phyloP scores from a whole-genome alignment of 2,888 invertebrate species.

The Metellina segmentata region DNA sequence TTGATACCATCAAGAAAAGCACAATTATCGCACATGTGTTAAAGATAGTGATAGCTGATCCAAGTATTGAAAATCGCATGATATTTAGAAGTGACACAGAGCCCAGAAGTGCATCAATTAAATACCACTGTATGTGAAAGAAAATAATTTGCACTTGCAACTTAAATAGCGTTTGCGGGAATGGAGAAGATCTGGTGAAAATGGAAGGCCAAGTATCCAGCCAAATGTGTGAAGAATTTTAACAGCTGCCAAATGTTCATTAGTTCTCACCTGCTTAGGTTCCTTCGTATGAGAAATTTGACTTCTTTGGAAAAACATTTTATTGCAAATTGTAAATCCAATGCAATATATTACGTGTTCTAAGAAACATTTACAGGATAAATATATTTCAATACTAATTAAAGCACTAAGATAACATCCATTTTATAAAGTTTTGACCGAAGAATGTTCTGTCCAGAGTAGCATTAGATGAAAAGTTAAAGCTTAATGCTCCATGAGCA shows the following conservation, averaged over 20 bases:
- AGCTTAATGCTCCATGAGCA: too few relatives aligned
- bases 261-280: background rate
- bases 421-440: too few relatives aligned
- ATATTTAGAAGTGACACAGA: background rate
- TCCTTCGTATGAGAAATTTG: background rate
- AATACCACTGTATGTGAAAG: background rate
- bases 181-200: background rate
- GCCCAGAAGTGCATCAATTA: background rate
- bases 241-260: background rate
- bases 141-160: background rate
- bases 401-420: too few relatives aligned
- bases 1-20: background rate
- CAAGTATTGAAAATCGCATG: background rate
- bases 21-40: slow-evolving; percentile 1
- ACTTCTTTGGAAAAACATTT: background rate
- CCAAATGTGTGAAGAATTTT: slow-evolving; percentile 13
- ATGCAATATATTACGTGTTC: too few relatives aligned
- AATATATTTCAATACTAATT: too few relatives aligned
- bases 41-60: background rate
- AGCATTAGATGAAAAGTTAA: too few relatives aligned
- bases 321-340: too few relatives aligned
- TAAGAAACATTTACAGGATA: too few relatives aligned
- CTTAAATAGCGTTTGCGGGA: background rate
- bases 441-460: too few relatives aligned
- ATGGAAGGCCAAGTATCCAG: slow-evolving; percentile 29